Percentiles rank a stretch among this genome's conserved stretches.
Evolutionary conservation across 2,888 invertebrate genomes (phyloP).

Genomic region (Papilio protenor): DNA sequence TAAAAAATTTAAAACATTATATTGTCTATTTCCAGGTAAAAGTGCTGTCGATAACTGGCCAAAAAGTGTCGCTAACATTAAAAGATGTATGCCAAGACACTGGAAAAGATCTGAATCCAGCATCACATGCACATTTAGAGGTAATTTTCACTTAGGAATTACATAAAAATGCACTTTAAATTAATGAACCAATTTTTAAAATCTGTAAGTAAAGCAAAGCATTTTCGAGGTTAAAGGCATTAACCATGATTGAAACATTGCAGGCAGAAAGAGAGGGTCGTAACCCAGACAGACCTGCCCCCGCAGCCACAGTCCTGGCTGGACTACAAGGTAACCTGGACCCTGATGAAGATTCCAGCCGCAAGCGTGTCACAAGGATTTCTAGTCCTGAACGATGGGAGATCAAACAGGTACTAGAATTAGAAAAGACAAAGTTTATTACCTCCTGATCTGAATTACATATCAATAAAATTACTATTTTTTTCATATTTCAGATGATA

Average conservation of each 20-base stretch:
- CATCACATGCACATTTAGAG: constrained; percentile 87
- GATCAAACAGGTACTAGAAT: constrained; percentile 90
- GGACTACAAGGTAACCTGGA: constrained; percentile 84
- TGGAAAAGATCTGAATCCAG: constrained; percentile 97
- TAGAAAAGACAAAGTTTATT: neutral
- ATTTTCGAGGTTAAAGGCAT: neutral
- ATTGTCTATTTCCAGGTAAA: constrained; percentile 84
- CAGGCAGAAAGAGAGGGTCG: constrained; percentile 89
- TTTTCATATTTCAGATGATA: constrained; percentile 87
- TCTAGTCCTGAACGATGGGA: constrained; percentile 99
- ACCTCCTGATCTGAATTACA: too few relatives aligned
- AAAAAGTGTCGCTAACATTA: constrained; percentile 97
- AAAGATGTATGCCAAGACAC: constrained; percentile 98
- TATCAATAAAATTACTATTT: too few relatives aligned
- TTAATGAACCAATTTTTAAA: too few relatives aligned
- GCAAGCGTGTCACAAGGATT: constrained; percentile 94
- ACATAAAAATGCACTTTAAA: too few relatives aligned
- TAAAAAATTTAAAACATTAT: neutral
- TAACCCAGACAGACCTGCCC: constrained; percentile 96
- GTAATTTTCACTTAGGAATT: too few relatives aligned
- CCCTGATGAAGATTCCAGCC: constrained; percentile 91
- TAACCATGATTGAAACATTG: neutral
- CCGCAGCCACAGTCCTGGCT: constrained; percentile 84
- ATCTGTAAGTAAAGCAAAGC: too few relatives aligned
- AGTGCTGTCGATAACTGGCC: constrained; percentile 96